Percentiles rank a stretch among this genome's conserved stretches.
These are phyloP conservation scores for Atherinosoma microstoma DNA, from an alignment of 2,797 vertebrate genomes.

Conservation along the genomic window DNA sequence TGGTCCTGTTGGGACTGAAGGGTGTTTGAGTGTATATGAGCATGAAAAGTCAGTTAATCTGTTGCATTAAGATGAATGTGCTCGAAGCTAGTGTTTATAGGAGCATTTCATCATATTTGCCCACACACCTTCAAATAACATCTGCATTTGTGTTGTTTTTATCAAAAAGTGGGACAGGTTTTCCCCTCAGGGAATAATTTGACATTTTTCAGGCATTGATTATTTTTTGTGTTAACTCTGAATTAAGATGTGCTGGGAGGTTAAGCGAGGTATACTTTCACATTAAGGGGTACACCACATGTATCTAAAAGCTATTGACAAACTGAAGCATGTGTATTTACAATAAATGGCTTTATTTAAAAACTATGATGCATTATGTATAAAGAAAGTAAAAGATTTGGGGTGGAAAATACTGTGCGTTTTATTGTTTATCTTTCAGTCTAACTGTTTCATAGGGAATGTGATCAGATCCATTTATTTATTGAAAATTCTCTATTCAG, in stretches of 20 bases:
- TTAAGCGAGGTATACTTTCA: neutral
- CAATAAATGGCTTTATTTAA: neutral
- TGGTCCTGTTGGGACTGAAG: slow-evolving; percentile 7
- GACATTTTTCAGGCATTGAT: neutral
- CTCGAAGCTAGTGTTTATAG: slow-evolving; percentile 8
- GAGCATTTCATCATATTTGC: slow-evolving; percentile 3
- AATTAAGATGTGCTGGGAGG: neutral
- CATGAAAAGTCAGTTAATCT: slow-evolving; percentile 22
- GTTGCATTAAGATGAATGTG: slow-evolving; percentile 5
- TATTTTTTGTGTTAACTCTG: neutral
- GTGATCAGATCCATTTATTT: neutral
- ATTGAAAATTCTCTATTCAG: neutral
- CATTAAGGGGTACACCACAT: neutral
- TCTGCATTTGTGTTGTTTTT: neutral
- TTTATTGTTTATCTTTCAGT: neutral
- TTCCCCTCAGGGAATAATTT: neutral
- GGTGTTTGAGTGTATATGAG: slow-evolving; percentile 15
- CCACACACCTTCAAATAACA: neutral
- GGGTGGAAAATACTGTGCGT: neutral
- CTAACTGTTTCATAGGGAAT: slow-evolving; percentile 3
- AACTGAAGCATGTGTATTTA: slow-evolving; percentile 1
- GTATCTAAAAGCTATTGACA: neutral
- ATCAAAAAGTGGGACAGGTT: neutral
- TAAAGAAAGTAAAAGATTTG: neutral
- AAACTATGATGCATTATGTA: too few species aligned